These are phyloP conservation scores for Pristionchus maxplancki DNA, from an alignment of 2,888 invertebrate species.

Conservation along the genomic window DNA sequence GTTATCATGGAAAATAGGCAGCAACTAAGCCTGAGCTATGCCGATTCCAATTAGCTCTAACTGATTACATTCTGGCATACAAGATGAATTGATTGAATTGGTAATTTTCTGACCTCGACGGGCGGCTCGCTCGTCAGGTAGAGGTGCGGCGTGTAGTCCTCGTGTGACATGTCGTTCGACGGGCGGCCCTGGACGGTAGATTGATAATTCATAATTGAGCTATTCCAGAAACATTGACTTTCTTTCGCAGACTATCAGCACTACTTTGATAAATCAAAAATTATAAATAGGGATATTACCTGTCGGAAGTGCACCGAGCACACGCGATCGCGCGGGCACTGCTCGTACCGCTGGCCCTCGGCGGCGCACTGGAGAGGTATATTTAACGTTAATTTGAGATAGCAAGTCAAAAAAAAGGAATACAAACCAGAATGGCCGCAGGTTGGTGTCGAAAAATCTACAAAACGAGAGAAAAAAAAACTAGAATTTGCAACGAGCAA, in stretches of 20 bases:
- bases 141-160: conserved; percentile 53
- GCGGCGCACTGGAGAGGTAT: neutral
- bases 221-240: no score
- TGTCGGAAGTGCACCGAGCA: conserved; percentile 51
- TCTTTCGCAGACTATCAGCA: no score
- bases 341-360: neutral
- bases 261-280: neutral
- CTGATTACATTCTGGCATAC: no score
- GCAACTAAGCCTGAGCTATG: no score
- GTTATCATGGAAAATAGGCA: no score
- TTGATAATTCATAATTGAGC: neutral
- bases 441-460: no score
- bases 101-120: conserved; percentile 43
- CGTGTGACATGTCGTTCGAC: conserved; percentile 50
- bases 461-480: no score
- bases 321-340: conserved; percentile 48
- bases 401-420: neutral
- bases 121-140: conserved; percentile 54
- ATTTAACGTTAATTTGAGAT: neutral
- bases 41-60: no score
- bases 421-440: no score
- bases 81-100: no score
- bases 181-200: conserved; percentile 30
- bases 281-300: neutral
- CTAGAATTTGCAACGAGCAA: no score